Percentiles rank a stretch among this genome's conserved stretches.
Evolutionary conservation across 2,888 invertebrate species (phyloP).

Genomic region (Frankliniella fusca): DNA sequence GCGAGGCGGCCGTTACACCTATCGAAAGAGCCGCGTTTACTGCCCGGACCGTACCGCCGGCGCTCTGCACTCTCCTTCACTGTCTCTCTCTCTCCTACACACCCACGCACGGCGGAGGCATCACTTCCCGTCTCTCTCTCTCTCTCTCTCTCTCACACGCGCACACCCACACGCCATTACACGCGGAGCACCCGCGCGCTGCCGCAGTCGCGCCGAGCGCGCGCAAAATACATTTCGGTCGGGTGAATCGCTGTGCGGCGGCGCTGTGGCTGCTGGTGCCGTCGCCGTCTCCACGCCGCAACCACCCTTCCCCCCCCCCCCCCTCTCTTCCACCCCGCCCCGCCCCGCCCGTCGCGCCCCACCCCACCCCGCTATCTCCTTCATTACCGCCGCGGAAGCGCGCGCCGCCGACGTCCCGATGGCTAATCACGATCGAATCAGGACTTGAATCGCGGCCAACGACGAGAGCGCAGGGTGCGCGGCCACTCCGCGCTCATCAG

Average conservation of each 20-base stretch:
- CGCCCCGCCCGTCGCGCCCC: background rate
- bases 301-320: background rate
- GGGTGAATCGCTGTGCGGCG: background rate
- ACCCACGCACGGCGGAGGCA: too few species aligned
- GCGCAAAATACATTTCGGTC: too few species aligned
- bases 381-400: background rate
- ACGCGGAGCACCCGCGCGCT: too few species aligned
- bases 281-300: background rate
- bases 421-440: slow-evolving; percentile 1
- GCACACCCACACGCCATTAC: too few species aligned
- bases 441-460: slow-evolving; percentile 2
- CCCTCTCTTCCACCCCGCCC: background rate
- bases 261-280: background rate
- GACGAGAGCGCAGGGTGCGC: background rate
- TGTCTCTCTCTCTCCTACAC: too few species aligned
- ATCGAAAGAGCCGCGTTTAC: too few species aligned
- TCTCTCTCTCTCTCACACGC: too few species aligned
- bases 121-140: too few species aligned
- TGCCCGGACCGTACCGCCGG: too few species aligned
- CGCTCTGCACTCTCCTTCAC: too few species aligned
- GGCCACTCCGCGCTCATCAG: background rate
- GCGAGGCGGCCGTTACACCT: too few species aligned
- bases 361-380: background rate
- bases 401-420: background rate
- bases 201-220: too few species aligned